phyloP scores from a whole-genome alignment of 2,797 vertebrate genomes.

The Gouania willdenowi region DNA sequence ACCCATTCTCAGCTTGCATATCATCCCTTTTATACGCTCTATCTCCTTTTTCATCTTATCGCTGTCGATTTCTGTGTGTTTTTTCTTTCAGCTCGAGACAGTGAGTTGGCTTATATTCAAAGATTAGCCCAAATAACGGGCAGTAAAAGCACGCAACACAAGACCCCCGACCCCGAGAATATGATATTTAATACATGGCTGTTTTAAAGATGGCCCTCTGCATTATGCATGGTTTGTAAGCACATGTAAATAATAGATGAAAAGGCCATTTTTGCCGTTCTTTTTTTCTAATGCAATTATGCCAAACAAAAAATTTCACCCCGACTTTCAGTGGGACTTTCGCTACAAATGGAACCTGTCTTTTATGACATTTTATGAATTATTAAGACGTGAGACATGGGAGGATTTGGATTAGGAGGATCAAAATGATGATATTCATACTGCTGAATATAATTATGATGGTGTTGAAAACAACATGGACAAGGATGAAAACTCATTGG shows the following conservation, averaged over 20 bases:
- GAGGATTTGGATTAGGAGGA: slow-evolving; percentile 23
- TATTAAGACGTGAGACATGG: slow-evolving; percentile 56
- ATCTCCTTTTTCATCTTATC: slow-evolving; percentile 15
- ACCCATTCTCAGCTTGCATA: slow-evolving; percentile 57
- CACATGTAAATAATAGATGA: slow-evolving; percentile 69
- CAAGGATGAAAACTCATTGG: slow-evolving; percentile 13
- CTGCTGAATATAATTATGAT: slow-evolving; percentile 33
- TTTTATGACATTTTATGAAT: slow-evolving; percentile 50
- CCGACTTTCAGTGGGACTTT: slow-evolving; percentile 33
- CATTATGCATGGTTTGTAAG: slow-evolving; percentile 71
- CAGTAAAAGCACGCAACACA: slow-evolving; percentile 15
- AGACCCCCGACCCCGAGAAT: slow-evolving; percentile 33
- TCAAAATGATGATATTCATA: slow-evolving; percentile 66
- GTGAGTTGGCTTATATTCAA: slow-evolving; percentile 5
- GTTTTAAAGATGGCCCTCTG: slow-evolving; percentile 50
- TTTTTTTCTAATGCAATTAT: slow-evolving; percentile 60
- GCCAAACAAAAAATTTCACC: slow-evolving; percentile 52
- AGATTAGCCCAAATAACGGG: slow-evolving; percentile 14
- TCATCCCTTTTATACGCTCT: slow-evolving; percentile 10
- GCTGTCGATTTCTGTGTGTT: slow-evolving; percentile 4
- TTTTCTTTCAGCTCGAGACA: slow-evolving; percentile 2
- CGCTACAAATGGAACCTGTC: slow-evolving; percentile 42
- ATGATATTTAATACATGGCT: slow-evolving; percentile 71
- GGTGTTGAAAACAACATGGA: slow-evolving; percentile 21
- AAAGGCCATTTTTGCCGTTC: slow-evolving; percentile 60